Conservation (phyloP, 2,797 vertebrate genomes). For the Podarcis siculus region DNA sequence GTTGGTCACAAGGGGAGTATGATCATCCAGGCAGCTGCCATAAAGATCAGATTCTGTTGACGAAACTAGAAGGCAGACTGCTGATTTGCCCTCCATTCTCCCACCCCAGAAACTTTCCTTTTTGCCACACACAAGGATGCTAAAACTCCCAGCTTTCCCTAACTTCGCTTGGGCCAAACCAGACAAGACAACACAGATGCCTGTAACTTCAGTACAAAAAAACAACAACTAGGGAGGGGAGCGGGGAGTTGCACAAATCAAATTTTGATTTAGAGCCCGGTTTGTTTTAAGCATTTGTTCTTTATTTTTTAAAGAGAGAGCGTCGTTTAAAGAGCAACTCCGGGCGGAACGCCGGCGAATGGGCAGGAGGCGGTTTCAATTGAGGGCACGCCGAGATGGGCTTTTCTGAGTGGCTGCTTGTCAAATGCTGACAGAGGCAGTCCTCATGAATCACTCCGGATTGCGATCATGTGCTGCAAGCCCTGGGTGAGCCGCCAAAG, state of each 20-base stretch:
- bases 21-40: too few species aligned
- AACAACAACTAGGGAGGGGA: not conserved
- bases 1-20: not conserved
- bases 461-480: conserved; percentile 85
- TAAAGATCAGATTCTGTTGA: too few species aligned
- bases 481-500: conserved; percentile 75
- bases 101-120: too few species aligned
- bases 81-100: too few species aligned
- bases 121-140: too few species aligned
- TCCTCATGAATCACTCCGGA: conserved; percentile 77
- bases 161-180: not conserved
- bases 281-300: not conserved
- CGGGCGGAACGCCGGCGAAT: rapidly evolving
- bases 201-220: too few species aligned
- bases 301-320: conserved; percentile 18
- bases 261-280: not conserved
- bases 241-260: not conserved
- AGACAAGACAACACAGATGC: not conserved
- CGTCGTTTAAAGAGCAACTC: not conserved
- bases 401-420: conserved; percentile 74
- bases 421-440: conserved; percentile 80
- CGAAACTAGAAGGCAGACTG: too few species aligned
- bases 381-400: conserved; percentile 47
- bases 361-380: conserved; percentile 48
- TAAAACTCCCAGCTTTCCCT: not conserved